These are phyloP conservation scores for Mormyrops attenuatus DNA, from an alignment of 2,797 vertebrate genomes.

Conservation along the genomic window DNA sequence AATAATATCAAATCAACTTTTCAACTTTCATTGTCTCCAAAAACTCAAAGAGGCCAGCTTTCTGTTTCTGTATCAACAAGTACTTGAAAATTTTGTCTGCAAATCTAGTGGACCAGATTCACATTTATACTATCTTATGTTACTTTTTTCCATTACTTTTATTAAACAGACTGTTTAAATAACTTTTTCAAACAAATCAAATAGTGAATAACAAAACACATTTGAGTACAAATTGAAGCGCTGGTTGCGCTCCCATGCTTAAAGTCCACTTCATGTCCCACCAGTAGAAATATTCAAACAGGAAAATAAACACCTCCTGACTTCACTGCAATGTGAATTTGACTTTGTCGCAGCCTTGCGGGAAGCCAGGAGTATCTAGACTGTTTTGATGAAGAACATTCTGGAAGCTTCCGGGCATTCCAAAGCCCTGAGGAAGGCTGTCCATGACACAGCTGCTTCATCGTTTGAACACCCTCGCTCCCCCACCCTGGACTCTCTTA, in stretches of 20 bases:
- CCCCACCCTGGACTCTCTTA: background rate
- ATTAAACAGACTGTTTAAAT: background rate
- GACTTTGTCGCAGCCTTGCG: background rate
- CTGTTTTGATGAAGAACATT: conserved; percentile 13
- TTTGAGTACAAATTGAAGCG: background rate
- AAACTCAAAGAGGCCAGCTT: background rate
- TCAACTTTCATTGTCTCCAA: background rate
- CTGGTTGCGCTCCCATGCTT: background rate
- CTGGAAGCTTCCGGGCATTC: conserved; percentile 9
- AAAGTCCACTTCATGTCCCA: background rate
- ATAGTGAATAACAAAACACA: conserved; percentile 15
- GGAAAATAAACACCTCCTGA: background rate
- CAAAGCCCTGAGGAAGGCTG: conserved; percentile 8
- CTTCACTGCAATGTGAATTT: background rate
- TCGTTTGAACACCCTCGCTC: background rate
- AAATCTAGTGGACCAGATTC: background rate
- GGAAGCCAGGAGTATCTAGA: conserved; percentile 1
- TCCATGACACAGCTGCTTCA: background rate
- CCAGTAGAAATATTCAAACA: background rate
- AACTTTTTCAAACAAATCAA: background rate
- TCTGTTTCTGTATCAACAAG: background rate
- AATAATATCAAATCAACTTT: background rate
- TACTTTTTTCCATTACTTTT: background rate
- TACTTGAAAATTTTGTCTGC: background rate
- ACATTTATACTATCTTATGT: background rate